Conservation (phyloP, 2,797 vertebrate species). For the Cichlasoma orientale region DNA sequence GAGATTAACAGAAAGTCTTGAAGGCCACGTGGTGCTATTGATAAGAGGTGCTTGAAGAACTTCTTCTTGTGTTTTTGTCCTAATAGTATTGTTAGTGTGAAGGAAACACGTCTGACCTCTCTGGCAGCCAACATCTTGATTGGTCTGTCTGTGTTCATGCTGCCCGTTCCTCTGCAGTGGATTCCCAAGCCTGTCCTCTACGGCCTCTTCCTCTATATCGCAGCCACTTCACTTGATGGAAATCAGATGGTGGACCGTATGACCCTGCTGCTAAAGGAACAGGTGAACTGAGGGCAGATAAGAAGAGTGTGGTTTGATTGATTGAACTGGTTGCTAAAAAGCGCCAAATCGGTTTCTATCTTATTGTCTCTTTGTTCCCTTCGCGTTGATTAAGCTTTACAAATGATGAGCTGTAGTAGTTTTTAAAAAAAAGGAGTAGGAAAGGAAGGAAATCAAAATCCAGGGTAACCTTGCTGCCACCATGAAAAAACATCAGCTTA, state of each 20-base stretch:
- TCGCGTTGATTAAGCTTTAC: background rate
- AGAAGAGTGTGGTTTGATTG: conserved; percentile 6
- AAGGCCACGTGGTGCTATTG: no score
- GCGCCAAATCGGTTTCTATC: background rate
- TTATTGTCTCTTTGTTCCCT: background rate
- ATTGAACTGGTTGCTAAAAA: background rate
- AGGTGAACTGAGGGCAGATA: conserved; percentile 77
- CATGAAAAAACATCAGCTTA: background rate
- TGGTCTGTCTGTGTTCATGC: conserved; percentile 90
- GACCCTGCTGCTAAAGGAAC: conserved; percentile 93
- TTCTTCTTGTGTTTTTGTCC: background rate
- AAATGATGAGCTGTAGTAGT: background rate
- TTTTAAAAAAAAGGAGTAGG: background rate
- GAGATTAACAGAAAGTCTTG: no score
- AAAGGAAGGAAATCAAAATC: background rate
- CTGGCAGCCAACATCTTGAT: conserved; percentile 89
- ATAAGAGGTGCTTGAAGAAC: background rate
- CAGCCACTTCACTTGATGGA: conserved; percentile 91
- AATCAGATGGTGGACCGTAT: conserved; percentile 95
- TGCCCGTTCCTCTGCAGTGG: conserved; percentile 93
- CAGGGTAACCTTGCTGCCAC: background rate
- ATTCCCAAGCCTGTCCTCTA: conserved; percentile 96
- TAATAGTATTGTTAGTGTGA: conserved; percentile 90
- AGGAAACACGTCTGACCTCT: conserved; percentile 90
- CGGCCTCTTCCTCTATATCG: conserved; percentile 95